Conservation (phyloP, 1,140 invertebrate genomes). For the Heliconius hewitsoni region DNA sequence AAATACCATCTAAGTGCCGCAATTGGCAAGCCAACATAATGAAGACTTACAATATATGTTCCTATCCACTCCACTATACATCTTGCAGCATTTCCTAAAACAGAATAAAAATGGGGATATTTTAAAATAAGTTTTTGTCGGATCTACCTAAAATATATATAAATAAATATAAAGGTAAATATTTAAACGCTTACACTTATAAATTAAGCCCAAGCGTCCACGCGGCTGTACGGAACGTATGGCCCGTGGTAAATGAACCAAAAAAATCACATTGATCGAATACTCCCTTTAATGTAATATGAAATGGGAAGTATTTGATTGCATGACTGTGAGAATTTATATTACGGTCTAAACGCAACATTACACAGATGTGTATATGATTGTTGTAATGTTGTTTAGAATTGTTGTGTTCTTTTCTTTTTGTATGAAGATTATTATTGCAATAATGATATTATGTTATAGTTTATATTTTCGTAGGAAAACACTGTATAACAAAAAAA, state of each 20-base stretch:
- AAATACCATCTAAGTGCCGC: no score
- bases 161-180: neutral
- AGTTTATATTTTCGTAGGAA: no score
- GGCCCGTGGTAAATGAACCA: conserved; percentile 73
- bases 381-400: neutral
- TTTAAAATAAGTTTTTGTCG: no score
- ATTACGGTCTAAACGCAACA: conserved; percentile 44
- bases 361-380: neutral
- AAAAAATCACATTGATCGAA: conserved; percentile 76
- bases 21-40: no score
- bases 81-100: no score
- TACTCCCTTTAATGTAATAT: conserved; percentile 69
- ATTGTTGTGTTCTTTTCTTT: neutral
- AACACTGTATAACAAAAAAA: no score
- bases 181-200: conserved; percentile 19
- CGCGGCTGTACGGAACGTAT: conserved; percentile 54
- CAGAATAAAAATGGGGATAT: no score
- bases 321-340: conserved; percentile 73
- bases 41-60: no score
- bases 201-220: conserved; percentile 35
- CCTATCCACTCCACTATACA: no score
- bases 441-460: no score
- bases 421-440: no score
- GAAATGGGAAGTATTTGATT: conserved; percentile 27
- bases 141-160: neutral